phyloP scores from a whole-genome alignment of 2,113 vertebrate species.

The Apteryx mantelli region DNA sequence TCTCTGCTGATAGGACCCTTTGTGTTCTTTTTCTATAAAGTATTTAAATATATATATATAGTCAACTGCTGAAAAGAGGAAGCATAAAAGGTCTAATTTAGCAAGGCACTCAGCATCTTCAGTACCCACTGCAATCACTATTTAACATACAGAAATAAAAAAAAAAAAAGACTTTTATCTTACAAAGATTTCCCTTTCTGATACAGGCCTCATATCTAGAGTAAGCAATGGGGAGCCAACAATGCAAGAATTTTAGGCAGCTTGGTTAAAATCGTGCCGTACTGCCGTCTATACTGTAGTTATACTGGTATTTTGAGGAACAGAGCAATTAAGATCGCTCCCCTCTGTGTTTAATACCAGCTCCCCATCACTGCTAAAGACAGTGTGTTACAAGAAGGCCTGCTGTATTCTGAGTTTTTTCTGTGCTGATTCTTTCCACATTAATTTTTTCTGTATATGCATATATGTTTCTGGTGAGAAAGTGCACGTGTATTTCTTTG shows the following conservation, averaged over 20 bases:
- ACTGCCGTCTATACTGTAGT: background rate
- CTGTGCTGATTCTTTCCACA: background rate
- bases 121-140: background rate
- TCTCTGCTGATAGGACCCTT: background rate
- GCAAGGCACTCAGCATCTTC: background rate
- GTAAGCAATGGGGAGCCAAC: background rate
- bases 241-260: background rate
- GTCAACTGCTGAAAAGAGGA: background rate
- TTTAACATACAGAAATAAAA: background rate
- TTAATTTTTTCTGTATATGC: background rate
- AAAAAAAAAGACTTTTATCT: background rate
- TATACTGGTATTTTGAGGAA: background rate
- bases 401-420: background rate
- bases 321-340: background rate
- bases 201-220: background rate
- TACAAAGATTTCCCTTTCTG: background rate
- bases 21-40: slow-evolving; percentile 20
- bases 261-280: background rate
- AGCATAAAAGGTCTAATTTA: background rate
- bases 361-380: background rate
- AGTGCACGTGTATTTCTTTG: background rate
- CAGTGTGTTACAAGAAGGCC: background rate
- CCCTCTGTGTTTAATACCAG: background rate
- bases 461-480: background rate
- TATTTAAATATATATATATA: background rate